Evolutionary conservation across 1,140 invertebrate species (phyloP).

Genomic region (Listronotus oregonensis): DNA sequence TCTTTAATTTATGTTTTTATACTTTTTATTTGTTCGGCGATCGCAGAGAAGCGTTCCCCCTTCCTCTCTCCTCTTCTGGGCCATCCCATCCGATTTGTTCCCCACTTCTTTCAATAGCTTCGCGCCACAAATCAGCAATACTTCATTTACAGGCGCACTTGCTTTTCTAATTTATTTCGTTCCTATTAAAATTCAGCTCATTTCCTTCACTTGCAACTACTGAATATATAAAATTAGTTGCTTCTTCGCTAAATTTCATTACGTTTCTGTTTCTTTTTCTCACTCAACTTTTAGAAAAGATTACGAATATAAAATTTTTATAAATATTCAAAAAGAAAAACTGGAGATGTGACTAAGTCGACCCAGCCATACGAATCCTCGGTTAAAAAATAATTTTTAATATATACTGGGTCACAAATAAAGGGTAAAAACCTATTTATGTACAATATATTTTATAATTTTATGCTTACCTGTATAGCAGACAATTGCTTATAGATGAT

Average conservation of each 20-base stretch:
- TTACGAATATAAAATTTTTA: neutral
- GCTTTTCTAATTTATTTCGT: constrained; percentile 37
- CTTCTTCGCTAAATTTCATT: constrained; percentile 18
- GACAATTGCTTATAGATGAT: no score
- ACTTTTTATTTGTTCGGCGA: constrained; percentile 37
- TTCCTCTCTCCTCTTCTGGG: constrained; percentile 7
- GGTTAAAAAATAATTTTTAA: no score
- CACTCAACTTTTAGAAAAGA: constrained; percentile 3
- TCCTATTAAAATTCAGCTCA: constrained; percentile 37
- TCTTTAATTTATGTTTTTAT: constrained; percentile 42
- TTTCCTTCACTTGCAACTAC: constrained; percentile 39
- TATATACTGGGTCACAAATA: no score
- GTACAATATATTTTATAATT: no score
- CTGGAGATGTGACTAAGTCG: constrained; percentile 2
- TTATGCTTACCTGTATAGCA: no score
- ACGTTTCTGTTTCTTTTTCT: constrained; percentile 8
- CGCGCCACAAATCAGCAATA: constrained; percentile 39
- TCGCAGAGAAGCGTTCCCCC: constrained; percentile 10
- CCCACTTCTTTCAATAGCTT: constrained; percentile 38
- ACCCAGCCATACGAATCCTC: no score
- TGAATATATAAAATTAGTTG: constrained; percentile 40
- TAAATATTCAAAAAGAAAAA: constrained; percentile 4
- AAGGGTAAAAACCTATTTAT: no score
- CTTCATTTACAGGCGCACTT: constrained; percentile 41
- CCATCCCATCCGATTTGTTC: constrained; percentile 36